phyloP scores from a whole-genome alignment of 2,888 invertebrate species.

The Caenorhabditis wallacei region DNA sequence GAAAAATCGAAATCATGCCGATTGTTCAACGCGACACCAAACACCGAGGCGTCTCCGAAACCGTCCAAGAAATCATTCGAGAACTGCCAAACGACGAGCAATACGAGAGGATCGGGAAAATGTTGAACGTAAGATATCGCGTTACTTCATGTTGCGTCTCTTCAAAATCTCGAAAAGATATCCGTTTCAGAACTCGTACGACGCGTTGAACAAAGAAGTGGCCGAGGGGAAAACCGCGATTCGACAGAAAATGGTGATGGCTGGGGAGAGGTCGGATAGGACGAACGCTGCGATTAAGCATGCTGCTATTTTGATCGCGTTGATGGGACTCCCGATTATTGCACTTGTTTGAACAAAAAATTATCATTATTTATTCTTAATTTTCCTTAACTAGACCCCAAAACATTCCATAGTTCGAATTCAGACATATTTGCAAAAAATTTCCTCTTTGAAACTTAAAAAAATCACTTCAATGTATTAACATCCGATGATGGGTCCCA shows the following conservation, averaged over 20 bases:
- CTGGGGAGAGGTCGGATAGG: conserved; percentile 8
- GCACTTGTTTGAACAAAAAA: not conserved
- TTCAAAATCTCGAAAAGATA: conserved; percentile 8
- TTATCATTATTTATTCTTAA: conserved; percentile 1
- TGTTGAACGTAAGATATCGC: conserved; percentile 60
- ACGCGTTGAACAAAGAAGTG: conserved; percentile 43
- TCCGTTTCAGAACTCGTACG: conserved; percentile 62
- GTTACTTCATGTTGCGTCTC: conserved; percentile 19
- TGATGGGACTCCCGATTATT: not conserved
- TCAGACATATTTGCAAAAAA: not conserved
- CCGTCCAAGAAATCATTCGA: conserved; percentile 61
- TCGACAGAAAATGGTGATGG: conserved; percentile 44
- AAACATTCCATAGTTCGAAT: too few species aligned
- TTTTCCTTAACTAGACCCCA: not conserved
- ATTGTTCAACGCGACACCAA: conserved; percentile 65
- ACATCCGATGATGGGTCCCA: conserved; percentile 38
- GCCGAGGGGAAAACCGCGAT: conserved; percentile 47
- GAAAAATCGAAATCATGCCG: conserved; percentile 63
- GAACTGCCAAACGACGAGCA: conserved; percentile 63
- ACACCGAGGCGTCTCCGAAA: conserved; percentile 43
- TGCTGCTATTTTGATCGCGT: not conserved
- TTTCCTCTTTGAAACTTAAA: not conserved
- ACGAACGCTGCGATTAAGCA: conserved; percentile 20
- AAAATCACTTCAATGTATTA: not conserved
- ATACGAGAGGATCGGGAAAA: conserved; percentile 61